Percentiles rank a stretch among this genome's conserved stretches.
phyloP scores from a whole-genome alignment of 23 tunicate species.

The Ascidia mentula region DNA sequence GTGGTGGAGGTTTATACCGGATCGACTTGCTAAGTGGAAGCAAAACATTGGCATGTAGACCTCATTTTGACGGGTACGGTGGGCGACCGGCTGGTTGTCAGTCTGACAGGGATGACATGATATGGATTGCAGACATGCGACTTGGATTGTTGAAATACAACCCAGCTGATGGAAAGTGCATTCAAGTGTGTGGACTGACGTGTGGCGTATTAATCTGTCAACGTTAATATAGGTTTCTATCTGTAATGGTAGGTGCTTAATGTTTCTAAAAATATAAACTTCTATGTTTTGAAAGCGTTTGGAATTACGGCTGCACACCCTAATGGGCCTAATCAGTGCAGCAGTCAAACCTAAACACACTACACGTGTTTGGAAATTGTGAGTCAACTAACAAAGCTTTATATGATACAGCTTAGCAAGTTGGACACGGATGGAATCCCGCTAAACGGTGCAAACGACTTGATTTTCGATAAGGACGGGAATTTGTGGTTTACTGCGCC shows the following conservation, averaged over 20 bases:
- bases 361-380: too few species aligned
- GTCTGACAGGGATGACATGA: slow-evolving; percentile 48
- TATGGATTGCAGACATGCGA: slow-evolving; percentile 71
- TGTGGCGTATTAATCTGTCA: too few species aligned
- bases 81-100: slow-evolving; percentile 86
- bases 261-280: too few species aligned
- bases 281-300: too few species aligned
- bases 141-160: slow-evolving; percentile 34
- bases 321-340: too few species aligned
- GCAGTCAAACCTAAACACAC: too few species aligned
- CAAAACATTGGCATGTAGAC: slow-evolving; percentile 25
- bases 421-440: slow-evolving; percentile 62
- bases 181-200: slow-evolving; percentile 20
- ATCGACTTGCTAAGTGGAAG: slow-evolving; percentile 34
- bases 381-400: too few species aligned
- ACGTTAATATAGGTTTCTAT: too few species aligned
- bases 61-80: slow-evolving; percentile 55
- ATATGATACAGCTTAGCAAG: slow-evolving; percentile 40
- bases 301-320: too few species aligned
- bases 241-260: too few species aligned
- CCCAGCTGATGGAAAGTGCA: slow-evolving; percentile 17
- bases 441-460: slow-evolving; percentile 67
- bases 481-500: slow-evolving; percentile 86
- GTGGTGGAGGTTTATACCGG: slow-evolving; percentile 38
- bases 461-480: slow-evolving; percentile 77